These are phyloP conservation scores for Diadophis punctatus DNA, from an alignment of 2,113 vertebrate species.

Conservation along the genomic window DNA sequence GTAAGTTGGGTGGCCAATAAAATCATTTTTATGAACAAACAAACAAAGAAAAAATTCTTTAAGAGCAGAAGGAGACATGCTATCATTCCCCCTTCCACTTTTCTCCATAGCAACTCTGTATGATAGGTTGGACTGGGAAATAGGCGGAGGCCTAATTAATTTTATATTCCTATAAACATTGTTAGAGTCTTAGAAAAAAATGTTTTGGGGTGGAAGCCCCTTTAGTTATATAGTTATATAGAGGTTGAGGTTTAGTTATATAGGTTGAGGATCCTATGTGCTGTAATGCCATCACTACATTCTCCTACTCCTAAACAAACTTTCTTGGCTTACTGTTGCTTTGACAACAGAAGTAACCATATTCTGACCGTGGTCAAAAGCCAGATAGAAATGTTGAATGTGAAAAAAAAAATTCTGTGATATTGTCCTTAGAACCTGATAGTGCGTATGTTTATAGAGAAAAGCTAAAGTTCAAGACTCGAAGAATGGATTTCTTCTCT, in stretches of 20 bases:
- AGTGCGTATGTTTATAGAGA: background rate
- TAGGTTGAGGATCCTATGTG: background rate
- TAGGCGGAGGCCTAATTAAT: background rate
- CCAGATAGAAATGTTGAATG: background rate
- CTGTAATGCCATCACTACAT: background rate
- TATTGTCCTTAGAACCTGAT: background rate
- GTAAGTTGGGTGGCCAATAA: background rate
- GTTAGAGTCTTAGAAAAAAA: background rate
- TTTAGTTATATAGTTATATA: background rate
- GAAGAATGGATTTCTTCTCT: background rate
- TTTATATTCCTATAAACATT: background rate
- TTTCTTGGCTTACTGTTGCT: background rate
- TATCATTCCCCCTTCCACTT: background rate
- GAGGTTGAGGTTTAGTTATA: no score
- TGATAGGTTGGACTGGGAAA: background rate
- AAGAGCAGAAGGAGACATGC: background rate
- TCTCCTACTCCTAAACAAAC: background rate
- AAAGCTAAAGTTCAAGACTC: background rate
- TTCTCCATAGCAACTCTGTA: background rate
- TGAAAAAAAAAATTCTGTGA: background rate
- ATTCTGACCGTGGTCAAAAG: background rate
- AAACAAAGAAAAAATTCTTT: background rate
- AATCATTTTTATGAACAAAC: background rate
- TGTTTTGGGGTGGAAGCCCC: background rate
- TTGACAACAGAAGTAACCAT: background rate